phyloP scores from a whole-genome alignment of 2,888 invertebrate species.

The Alitta virens region DNA sequence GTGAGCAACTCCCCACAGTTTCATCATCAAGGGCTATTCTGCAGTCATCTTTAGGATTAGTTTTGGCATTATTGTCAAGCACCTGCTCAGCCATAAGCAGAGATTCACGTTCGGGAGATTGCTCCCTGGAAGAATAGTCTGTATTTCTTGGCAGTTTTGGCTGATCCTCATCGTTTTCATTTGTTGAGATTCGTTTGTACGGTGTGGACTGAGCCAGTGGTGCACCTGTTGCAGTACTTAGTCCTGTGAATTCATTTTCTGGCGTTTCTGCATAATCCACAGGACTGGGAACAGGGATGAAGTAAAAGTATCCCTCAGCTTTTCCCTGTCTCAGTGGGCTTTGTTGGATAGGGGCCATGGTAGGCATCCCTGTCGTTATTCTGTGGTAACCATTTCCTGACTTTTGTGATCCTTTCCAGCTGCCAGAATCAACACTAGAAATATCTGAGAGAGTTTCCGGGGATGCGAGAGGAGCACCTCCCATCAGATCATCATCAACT shows the following conservation, averaged over 20 bases:
- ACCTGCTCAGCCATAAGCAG: slow-evolving; percentile 6
- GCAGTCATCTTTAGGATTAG: slow-evolving; percentile 13
- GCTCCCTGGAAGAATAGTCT: not conserved
- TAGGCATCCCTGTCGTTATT: slow-evolving; percentile 29
- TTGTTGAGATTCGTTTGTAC: not conserved
- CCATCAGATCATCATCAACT: not conserved
- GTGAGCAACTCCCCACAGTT: not conserved
- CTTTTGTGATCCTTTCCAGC: slow-evolving; percentile 20
- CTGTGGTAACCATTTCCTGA: slow-evolving; percentile 23
- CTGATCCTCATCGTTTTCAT: not conserved
- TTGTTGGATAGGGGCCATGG: slow-evolving; percentile 39
- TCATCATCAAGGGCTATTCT: slow-evolving; percentile 15
- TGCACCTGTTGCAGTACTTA: not conserved
- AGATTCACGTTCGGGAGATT: not conserved
- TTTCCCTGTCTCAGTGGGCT: slow-evolving; percentile 30
- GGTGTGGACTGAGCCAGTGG: slow-evolving; percentile 22
- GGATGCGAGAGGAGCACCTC: slow-evolving; percentile 72
- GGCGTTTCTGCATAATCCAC: slow-evolving; percentile 15
- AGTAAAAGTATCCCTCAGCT: slow-evolving; percentile 17
- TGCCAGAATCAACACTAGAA: slow-evolving; percentile 71
- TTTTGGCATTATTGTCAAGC: not conserved
- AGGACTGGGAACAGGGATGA: slow-evolving; percentile 10
- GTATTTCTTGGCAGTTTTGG: not conserved
- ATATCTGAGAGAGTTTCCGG: slow-evolving; percentile 77
- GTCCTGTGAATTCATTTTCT: slow-evolving; percentile 6